A percentile compares a stretch with the other conserved stretches of the same genome.
These are phyloP conservation scores for Trilocha varians DNA, from an alignment of 2,888 invertebrate genomes.

Conservation along the genomic window DNA sequence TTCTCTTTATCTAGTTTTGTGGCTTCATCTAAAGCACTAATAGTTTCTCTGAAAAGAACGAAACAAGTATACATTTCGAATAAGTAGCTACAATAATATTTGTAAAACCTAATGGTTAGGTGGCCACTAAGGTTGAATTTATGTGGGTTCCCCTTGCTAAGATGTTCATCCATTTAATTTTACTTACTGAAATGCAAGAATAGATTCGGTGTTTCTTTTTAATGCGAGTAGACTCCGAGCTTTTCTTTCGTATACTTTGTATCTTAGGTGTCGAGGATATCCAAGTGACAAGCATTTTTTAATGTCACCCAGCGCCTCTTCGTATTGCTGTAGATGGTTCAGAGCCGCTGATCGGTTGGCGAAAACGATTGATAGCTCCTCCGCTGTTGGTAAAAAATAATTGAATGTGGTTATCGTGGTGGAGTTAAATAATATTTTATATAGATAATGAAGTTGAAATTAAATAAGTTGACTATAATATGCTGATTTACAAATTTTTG, in stretches of 20 bases:
- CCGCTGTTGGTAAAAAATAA: conserved; percentile 43
- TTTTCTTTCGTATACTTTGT: conserved; percentile 83
- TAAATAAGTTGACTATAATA: too few species aligned
- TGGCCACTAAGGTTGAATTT: too few species aligned
- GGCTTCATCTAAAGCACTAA: conserved; percentile 78
- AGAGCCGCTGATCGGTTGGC: conserved; percentile 88
- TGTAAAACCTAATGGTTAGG: too few species aligned
- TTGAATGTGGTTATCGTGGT: too few species aligned
- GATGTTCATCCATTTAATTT: too few species aligned
- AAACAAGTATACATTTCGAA: too few species aligned
- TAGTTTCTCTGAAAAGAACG: conserved; percentile 66
- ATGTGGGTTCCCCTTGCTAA: too few species aligned
- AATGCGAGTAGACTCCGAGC: conserved; percentile 81
- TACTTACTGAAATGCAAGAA: conserved; percentile 74
- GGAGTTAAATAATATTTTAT: too few species aligned
- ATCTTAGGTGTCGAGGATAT: conserved; percentile 81
- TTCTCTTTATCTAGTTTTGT: conserved; percentile 74
- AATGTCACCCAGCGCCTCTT: conserved; percentile 81
- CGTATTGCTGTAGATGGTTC: conserved; percentile 79
- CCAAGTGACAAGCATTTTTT: conserved; percentile 75
- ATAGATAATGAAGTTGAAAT: too few species aligned
- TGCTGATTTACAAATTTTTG: too few species aligned
- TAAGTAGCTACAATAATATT: too few species aligned
- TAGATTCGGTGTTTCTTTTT: conserved; percentile 77
- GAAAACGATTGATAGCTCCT: conserved; percentile 78